phyloP scores from a whole-genome alignment of 2,888 invertebrate species.

The Amphiduros pacificus region DNA sequence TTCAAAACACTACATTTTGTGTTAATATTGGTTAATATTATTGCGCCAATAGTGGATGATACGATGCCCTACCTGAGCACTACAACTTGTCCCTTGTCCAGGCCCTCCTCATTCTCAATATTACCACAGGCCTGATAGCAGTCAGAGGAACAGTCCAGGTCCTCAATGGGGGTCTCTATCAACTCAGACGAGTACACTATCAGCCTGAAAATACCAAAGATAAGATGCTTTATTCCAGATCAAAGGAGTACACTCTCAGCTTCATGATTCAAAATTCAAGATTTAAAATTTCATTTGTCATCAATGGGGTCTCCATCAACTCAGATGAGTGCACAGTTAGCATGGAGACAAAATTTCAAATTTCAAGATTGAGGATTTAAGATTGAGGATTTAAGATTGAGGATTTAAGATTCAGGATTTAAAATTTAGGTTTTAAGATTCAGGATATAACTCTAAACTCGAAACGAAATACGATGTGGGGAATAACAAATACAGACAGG shows the following conservation, averaged over 20 bases:
- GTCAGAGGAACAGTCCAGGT: not conserved
- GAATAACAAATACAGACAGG: too few relatives aligned
- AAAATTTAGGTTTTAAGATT: too few relatives aligned
- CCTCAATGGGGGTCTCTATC: conserved; percentile 6
- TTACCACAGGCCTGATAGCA: conserved; percentile 1
- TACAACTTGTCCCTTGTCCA: conserved; percentile 6
- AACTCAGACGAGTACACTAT: not conserved
- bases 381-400: too few relatives aligned
- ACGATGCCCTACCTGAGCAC: not conserved
- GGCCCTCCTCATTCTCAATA: not conserved
- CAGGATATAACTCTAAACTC: too few relatives aligned
- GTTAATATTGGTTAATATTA: not conserved
- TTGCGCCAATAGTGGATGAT: not conserved
- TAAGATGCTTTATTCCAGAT: not conserved
- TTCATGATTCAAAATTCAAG: too few relatives aligned
- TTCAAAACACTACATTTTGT: not conserved
- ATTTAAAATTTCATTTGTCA: too few relatives aligned
- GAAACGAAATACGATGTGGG: too few relatives aligned
- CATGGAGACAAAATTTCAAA: too few relatives aligned
- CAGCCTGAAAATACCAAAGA: not conserved
- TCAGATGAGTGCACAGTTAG: too few relatives aligned
- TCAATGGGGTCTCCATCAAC: too few relatives aligned
- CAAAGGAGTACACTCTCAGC: not conserved
- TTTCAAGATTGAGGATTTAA: too few relatives aligned
- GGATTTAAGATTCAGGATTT: too few relatives aligned